phyloP scores from a whole-genome alignment of 2,113 vertebrate genomes.

The Felis chaus region DNA sequence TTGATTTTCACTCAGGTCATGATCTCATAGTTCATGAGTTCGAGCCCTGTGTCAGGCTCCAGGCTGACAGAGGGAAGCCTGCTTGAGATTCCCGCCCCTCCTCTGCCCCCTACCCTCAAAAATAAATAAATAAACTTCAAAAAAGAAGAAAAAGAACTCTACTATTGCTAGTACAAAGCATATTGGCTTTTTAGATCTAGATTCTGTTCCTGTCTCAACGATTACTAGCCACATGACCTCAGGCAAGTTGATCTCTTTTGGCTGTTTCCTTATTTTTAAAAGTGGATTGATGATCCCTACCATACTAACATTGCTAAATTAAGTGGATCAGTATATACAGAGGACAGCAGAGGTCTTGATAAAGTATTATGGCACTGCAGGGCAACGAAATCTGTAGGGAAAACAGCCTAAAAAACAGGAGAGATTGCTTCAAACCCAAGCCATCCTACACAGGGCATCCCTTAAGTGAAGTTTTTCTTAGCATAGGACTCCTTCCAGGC shows the following conservation, averaged over 20 bases:
- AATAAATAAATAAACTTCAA: too few species aligned
- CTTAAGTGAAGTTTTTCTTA: neutral
- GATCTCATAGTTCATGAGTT: too few species aligned
- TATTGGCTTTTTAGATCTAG: neutral
- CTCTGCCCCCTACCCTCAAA: too few species aligned
- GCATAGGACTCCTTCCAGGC: neutral
- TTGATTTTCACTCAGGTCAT: too few species aligned
- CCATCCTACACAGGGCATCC: neutral
- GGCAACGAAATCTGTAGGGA: neutral
- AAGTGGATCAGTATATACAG: neutral
- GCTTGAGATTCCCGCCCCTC: too few species aligned
- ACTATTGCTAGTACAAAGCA: neutral
- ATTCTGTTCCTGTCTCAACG: neutral
- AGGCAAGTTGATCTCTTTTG: neutral
- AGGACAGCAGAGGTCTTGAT: neutral
- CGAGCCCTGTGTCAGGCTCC: too few species aligned
- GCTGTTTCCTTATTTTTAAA: neutral
- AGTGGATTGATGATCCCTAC: neutral
- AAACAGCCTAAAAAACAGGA: neutral
- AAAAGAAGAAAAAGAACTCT: neutral
- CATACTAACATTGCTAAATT: neutral
- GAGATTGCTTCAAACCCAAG: neutral
- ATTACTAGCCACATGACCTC: neutral
- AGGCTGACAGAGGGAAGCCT: too few species aligned
- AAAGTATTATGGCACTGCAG: neutral